Base-by-base conservation (phyloP, 2,113 vertebrate species). In the Ciconia stormi region DNA sequence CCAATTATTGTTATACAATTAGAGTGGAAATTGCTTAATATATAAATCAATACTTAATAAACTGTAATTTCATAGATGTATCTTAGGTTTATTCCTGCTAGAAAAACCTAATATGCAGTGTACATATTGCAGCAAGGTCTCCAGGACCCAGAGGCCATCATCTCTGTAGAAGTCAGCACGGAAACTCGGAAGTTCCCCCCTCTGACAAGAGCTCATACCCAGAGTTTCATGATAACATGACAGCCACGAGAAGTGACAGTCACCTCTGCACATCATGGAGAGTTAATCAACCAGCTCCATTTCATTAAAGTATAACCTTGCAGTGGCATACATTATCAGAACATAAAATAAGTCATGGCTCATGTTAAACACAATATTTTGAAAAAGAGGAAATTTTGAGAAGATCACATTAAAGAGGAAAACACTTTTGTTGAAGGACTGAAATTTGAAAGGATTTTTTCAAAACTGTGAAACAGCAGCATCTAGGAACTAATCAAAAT, bases 241-340 rank as follows among this genome's bases (percentile, higher is more conserved):
- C 2, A 23, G 95, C 91, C 97, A 95, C 5, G 10, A 94, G 67
- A 62, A 88, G 27, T 36, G 82, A 96, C 94, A 82, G 96, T 69
- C 91, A 90, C 55, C 81, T 91, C 92, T 92, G 74, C 66, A 88
- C 30, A 52, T 90, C 92, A 95, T 38, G 95, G 78, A 53, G 88
- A 97, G 90, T 74, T 97, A 95, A 97, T 97, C 96, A 96, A 89
- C 89, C 95, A 97, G 91, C 80, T 84, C 91, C 95, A 67, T 72
- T 58, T 76, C 85, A 91, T 76, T 77, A 56, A 66, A 77, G 47
- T 4, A 25, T 87, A 89, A 15, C 85, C 92, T 53, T 89, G 65
- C 84, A 55, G 55, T 46, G 71, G 73, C 91, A 86, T 66, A 88
- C 69, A 65, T 49, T 56, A 86, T 3, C 63, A 73, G 36, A 53